These are phyloP conservation scores for Hyperoodon ampullatus DNA, from an alignment of 2,113 vertebrate genomes.

Conservation along the genomic window DNA sequence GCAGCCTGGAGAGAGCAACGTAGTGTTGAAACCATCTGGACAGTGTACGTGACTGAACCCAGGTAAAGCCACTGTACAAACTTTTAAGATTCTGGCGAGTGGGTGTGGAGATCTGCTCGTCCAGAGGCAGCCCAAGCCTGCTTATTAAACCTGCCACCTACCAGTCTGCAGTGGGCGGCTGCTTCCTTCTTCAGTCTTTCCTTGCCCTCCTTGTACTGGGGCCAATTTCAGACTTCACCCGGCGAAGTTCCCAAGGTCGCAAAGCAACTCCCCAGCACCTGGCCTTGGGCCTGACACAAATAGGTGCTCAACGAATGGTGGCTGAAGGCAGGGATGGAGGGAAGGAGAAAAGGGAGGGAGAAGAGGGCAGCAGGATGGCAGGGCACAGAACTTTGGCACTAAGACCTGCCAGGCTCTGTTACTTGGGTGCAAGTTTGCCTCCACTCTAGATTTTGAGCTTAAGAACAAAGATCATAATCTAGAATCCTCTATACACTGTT, in stretches of 20 bases:
- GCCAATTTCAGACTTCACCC: neutral
- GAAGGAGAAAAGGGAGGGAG: neutral
- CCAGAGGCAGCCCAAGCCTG: neutral
- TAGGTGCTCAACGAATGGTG: neutral
- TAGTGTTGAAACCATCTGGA: neutral
- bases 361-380: neutral
- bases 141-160: neutral
- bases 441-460: neutral
- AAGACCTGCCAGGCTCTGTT: neutral
- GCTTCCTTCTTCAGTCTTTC: neutral
- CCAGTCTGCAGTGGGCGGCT: neutral
- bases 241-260: neutral
- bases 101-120: neutral
- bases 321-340: neutral
- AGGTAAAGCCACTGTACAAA: neutral
- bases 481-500: neutral
- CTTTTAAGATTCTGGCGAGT: neutral
- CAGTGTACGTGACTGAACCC: neutral
- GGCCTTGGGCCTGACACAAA: neutral
- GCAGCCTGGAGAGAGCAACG: neutral
- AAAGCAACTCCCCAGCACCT: neutral
- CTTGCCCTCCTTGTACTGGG: neutral
- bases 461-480: slow-evolving; percentile 12
- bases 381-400: neutral
- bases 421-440: neutral